Evolutionary conservation across 2,797 vertebrate genomes (phyloP).

Genomic region (Chrosomus eos): DNA sequence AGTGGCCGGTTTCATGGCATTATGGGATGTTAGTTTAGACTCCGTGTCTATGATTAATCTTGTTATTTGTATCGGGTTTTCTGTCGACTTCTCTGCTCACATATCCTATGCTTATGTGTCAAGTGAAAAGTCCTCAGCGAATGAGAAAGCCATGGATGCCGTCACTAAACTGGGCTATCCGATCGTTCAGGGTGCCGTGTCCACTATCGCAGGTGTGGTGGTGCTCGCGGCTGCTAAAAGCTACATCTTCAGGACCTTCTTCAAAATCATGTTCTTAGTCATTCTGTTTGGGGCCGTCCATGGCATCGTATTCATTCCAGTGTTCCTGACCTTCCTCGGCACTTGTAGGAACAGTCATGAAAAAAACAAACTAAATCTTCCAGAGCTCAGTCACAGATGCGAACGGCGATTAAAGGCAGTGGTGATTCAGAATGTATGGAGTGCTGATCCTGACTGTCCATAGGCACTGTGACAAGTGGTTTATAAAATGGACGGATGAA

Average conservation of each 20-base stretch:
- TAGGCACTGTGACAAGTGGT: too few relatives aligned
- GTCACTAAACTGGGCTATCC: constrained; percentile 76
- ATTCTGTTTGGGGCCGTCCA: constrained; percentile 76
- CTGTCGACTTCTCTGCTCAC: constrained; percentile 82
- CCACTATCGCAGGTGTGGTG: constrained; percentile 76
- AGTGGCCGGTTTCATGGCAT: constrained; percentile 78
- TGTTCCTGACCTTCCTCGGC: too few relatives aligned
- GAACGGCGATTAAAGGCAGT: too few relatives aligned
- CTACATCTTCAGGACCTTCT: constrained; percentile 82
- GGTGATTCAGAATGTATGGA: too few relatives aligned
- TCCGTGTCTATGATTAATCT: constrained; percentile 82
- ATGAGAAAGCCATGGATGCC: constrained; percentile 68
- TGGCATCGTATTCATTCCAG: too few relatives aligned
- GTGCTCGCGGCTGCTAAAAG: constrained; percentile 70
- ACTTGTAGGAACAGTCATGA: too few relatives aligned
- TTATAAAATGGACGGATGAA: too few relatives aligned
- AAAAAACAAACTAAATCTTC: too few relatives aligned
- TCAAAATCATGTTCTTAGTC: constrained; percentile 82
- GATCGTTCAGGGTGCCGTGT: constrained; percentile 76
- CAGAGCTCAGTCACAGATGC: too few relatives aligned
- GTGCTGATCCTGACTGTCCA: too few relatives aligned
- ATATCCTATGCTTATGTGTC: constrained; percentile 79
- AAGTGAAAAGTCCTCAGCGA: constrained; percentile 64
- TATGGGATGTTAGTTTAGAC: constrained; percentile 79
- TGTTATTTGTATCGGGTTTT: constrained; percentile 82